phyloP scores from a whole-genome alignment of 1,140 invertebrate genomes.

The Drosophila fuyamai region DNA sequence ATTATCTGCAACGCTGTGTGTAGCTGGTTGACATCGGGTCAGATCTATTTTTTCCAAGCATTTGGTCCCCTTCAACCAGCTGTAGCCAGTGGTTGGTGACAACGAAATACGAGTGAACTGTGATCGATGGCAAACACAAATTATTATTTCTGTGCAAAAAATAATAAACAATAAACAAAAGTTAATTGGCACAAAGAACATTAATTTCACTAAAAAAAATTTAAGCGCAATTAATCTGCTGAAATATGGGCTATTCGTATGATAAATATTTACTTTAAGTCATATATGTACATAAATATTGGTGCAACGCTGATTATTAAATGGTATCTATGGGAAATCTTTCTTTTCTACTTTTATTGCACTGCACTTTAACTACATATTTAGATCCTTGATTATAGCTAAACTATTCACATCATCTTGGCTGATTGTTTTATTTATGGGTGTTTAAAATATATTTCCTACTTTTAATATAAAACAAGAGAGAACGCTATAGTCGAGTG shows the following conservation, averaged over 20 bases:
- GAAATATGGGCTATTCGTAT: not conserved
- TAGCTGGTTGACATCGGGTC: conserved; percentile 85
- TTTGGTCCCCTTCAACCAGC: conserved; percentile 85
- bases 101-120: conserved; percentile 47
- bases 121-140: conserved; percentile 6
- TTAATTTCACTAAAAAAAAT: conserved; percentile 2
- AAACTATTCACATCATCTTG: no score
- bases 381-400: not conserved
- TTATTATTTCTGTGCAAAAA: not conserved
- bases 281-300: not conserved
- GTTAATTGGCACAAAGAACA: conserved; percentile 14
- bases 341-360: not conserved
- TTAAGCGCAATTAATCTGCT: not conserved
- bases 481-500: no score
- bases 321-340: not conserved
- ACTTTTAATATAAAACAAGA: no score
- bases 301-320: not conserved
- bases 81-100: conserved; percentile 82
- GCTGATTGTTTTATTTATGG: no score
- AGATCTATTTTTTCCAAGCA: conserved; percentile 74
- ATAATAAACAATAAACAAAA: conserved; percentile 10
- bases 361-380: conserved; percentile 9
- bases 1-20: conserved; percentile 76
- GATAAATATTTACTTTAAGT: conserved; percentile 5
- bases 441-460: no score